These are phyloP conservation scores for Chloroceryle aenea DNA, from an alignment of 2,113 vertebrate species.

Conservation along the genomic window DNA sequence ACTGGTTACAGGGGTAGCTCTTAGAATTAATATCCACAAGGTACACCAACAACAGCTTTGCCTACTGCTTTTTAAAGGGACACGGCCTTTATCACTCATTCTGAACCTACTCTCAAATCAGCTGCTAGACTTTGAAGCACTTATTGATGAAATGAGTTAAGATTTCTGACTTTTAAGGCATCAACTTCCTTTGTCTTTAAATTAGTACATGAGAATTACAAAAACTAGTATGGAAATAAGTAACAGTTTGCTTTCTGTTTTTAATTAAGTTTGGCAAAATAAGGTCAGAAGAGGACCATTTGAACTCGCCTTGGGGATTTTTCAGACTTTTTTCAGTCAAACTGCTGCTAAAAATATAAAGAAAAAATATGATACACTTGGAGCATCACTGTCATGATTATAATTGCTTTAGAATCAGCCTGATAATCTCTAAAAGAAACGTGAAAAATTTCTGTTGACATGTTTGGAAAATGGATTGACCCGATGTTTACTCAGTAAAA, in stretches of 20 bases:
- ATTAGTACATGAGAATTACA: neutral
- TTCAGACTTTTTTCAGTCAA: neutral
- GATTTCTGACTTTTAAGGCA: neutral
- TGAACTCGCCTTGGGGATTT: neutral
- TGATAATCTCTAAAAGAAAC: neutral
- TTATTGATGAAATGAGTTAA: neutral
- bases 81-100: neutral
- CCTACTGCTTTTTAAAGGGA: neutral
- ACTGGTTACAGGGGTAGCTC: neutral
- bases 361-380: neutral
- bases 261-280: constrained; percentile 24
- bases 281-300: neutral
- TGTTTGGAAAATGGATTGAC: constrained; percentile 8
- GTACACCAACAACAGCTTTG: neutral
- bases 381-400: neutral
- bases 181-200: neutral
- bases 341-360: neutral
- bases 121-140: neutral
- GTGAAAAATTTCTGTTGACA: neutral
- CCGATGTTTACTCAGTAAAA: constrained; percentile 5
- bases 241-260: neutral
- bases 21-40: neutral
- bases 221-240: neutral
- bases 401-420: constrained; percentile 17
- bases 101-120: neutral